Conservation (phyloP, 2,888 invertebrate species). For the Nyleta sp. region DNA sequence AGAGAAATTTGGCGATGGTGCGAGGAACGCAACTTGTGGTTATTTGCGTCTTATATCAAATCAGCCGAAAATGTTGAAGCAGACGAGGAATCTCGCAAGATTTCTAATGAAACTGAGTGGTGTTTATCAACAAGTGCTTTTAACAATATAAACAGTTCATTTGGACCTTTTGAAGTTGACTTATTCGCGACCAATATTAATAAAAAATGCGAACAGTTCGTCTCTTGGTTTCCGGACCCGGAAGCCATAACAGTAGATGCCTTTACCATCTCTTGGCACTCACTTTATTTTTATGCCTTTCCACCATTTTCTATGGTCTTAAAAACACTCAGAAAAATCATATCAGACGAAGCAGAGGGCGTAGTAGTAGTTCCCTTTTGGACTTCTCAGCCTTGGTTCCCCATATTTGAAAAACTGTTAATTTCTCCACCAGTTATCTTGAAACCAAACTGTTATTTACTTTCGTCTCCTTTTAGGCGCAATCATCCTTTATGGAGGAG, state of each 20-base stretch:
- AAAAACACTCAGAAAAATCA: slow-evolving; percentile 57
- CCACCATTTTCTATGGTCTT: slow-evolving; percentile 65
- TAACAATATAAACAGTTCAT: not conserved
- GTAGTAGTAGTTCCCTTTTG: slow-evolving; percentile 65
- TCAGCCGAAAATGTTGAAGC: slow-evolving; percentile 29
- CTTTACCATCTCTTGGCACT: slow-evolving; percentile 56
- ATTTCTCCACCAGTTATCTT: not conserved
- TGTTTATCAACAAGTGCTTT: not conserved
- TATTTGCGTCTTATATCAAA: slow-evolving; percentile 43
- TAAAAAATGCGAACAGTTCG: slow-evolving; percentile 60
- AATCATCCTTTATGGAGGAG: slow-evolving; percentile 27
- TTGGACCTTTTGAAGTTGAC: slow-evolving; percentile 55
- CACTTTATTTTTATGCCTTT: slow-evolving; percentile 60
- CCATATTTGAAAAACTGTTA: not conserved
- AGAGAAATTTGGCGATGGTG: no score
- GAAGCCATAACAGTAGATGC: slow-evolving; percentile 56
- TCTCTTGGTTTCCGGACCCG: slow-evolving; percentile 63
- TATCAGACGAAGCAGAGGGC: slow-evolving; percentile 36
- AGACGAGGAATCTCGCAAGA: slow-evolving; percentile 28
- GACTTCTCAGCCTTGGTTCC: slow-evolving; percentile 64
- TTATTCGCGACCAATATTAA: slow-evolving; percentile 62
- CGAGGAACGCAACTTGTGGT: slow-evolving; percentile 5
- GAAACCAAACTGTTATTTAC: not conserved
- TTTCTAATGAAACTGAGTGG: slow-evolving; percentile 39
- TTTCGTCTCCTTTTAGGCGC: slow-evolving; percentile 63